Base-by-base conservation (phyloP, 2,797 vertebrate species). In the Gallirallus australis region DNA sequence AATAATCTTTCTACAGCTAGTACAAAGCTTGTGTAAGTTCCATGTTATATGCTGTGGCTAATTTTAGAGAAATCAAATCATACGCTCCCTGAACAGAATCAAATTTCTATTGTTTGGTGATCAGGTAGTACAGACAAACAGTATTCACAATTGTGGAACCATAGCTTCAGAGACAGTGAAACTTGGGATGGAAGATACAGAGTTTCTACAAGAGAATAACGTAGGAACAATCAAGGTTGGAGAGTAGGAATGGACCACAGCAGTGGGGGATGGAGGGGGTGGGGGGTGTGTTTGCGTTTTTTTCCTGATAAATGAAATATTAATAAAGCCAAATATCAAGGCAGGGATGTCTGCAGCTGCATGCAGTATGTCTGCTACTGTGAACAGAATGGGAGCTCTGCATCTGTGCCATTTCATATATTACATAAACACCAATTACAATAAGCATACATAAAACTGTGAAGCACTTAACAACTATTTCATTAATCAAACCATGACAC, bases 401-500 rank as follows among this genome's bases (percentile, higher is more conserved):
- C 39, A 50, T 42, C 61, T 6, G 3, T 47, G 54, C 31, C 59
- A 47, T 30, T 71, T 79, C 30, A 10, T 47, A 47, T 60, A 47
- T 60, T 13, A 81, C n/a, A 30, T 7, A 21, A 94, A 53, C 27
- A 57, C 6, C 9, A 80, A 50, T 73, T 80, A 33, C 61, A 60
- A 18, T 48, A 60, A 65, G 8, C 6, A 37, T 54, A 57, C 5
- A 7, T 12, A 59, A 61, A 69, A 75, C 19, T 52, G 50, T 57
- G 50, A 89, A 92, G 31, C n/a, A 69, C 18, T 75, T 71, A 40
- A 40, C 19, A 45, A 37, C 23, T 33, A 40, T 59, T 60, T 60
- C 69, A 65, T 53, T 75, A 48, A 77, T 60, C 45, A 81, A 82
- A 83, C 25, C 65, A 57, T 0, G 0, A 59, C 0, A 1, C 28